Evolutionary conservation across 2,797 vertebrate species (phyloP).

Genomic region (Aselliscus stoliczkanus): DNA sequence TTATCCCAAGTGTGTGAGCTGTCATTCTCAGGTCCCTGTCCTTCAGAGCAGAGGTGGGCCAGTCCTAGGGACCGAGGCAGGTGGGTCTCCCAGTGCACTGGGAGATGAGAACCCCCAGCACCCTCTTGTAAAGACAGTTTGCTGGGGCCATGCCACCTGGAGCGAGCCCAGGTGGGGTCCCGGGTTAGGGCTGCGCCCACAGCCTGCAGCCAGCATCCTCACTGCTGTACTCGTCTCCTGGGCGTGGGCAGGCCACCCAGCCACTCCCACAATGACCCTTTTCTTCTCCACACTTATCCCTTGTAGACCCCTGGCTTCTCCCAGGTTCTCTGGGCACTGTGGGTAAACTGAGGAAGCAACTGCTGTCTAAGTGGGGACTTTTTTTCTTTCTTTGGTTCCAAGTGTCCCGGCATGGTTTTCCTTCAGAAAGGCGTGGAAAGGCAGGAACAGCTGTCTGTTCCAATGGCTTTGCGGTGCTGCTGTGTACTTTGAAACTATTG

Average conservation of each 20-base stretch:
- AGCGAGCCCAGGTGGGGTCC: background rate
- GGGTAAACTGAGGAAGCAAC: background rate
- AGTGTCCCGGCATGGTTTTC: too few relatives aligned
- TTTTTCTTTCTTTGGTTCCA: background rate
- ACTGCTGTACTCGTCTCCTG: background rate
- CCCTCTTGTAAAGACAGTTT: accelerated
- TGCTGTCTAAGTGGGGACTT: accelerated
- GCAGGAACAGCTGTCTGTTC: background rate
- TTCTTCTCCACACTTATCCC: background rate
- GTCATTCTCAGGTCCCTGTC: too few relatives aligned
- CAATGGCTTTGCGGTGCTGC: background rate
- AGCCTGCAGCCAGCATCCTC: background rate
- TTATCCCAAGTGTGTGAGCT: accelerated
- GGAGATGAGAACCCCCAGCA: too few relatives aligned
- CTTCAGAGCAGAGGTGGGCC: too few relatives aligned
- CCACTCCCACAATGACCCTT: too few relatives aligned
- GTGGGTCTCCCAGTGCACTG: background rate
- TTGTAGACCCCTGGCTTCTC: background rate
- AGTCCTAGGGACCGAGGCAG: background rate
- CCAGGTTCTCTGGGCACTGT: too few relatives aligned
- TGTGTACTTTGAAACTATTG: background rate
- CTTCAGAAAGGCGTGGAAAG: background rate
- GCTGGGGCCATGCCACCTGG: accelerated
- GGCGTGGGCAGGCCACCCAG: background rate
- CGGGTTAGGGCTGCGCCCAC: too few relatives aligned